Percentiles rank a stretch among this genome's conserved stretches.
These are phyloP conservation scores for Ariolimax columbianus DNA, from an alignment of 2,888 invertebrate genomes.

Conservation along the genomic window DNA sequence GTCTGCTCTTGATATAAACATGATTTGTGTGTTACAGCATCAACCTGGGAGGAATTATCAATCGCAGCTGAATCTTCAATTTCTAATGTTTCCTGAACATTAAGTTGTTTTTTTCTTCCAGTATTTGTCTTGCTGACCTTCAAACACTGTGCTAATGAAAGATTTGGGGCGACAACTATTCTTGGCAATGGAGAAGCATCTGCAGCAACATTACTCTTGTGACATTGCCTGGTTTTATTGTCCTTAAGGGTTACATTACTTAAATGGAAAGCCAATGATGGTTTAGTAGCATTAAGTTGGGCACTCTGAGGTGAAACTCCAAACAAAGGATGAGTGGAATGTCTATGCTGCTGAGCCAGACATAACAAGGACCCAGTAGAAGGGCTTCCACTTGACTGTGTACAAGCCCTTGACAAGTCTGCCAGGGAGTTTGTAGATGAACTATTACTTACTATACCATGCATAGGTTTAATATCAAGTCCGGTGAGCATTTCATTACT, in stretches of 20 bases:
- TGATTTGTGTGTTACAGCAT: background rate
- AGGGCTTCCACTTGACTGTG: background rate
- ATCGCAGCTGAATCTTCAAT: background rate
- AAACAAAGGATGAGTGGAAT: background rate
- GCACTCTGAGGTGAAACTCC: background rate
- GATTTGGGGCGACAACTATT: background rate
- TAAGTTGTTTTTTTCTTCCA: background rate
- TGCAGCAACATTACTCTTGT: background rate
- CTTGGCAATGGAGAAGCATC: background rate
- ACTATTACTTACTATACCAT: background rate
- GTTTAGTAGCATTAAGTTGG: background rate
- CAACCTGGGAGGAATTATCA: background rate
- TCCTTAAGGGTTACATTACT: slow-evolving; percentile 15
- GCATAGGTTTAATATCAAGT: background rate
- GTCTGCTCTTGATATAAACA: background rate
- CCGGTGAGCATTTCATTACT: background rate
- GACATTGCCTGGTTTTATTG: background rate
- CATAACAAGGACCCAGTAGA: background rate
- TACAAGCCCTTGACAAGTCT: background rate
- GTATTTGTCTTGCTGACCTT: background rate
- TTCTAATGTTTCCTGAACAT: background rate
- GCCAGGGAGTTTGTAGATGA: background rate
- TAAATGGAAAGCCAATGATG: background rate
- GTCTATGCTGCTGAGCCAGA: slow-evolving; percentile 28
- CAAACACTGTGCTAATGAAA: slow-evolving; percentile 29